Evolutionary conservation across 2,797 vertebrate species (phyloP).

Genomic region (Psittacula derbiana): DNA sequence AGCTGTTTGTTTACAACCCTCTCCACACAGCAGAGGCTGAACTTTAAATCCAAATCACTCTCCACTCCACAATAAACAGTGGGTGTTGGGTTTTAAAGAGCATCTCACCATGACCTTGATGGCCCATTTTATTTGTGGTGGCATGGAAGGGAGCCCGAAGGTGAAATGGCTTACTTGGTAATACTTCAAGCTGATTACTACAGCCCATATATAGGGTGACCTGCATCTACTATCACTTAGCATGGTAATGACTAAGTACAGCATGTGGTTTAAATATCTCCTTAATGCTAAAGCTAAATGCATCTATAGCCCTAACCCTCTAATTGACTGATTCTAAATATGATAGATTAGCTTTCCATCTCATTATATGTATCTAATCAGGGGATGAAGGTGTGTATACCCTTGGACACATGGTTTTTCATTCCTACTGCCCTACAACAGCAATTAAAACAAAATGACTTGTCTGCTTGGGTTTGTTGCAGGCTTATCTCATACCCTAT

Average conservation of each 20-base stretch:
- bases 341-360: slow-evolving; percentile 68
- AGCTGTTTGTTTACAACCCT: neutral
- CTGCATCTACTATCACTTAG: slow-evolving; percentile 60
- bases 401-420: neutral
- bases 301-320: slow-evolving; percentile 34
- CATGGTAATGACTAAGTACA: slow-evolving; percentile 49
- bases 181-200: slow-evolving; percentile 57
- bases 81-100: neutral
- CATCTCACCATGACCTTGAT: neutral
- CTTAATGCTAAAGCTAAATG: slow-evolving; percentile 40
- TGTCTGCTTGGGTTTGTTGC: neutral
- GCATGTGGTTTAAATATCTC: slow-evolving; percentile 53
- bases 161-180: slow-evolving; percentile 51
- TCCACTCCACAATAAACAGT: neutral
- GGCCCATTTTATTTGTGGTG: neutral
- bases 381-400: neutral
- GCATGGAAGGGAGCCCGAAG: slow-evolving; percentile 36
- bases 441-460: slow-evolving; percentile 3
- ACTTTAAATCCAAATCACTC: neutral
- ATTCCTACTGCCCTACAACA: neutral
- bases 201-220: slow-evolving; percentile 48
- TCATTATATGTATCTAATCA: slow-evolving; percentile 55
- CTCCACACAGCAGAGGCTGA: neutral
- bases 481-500: neutral
- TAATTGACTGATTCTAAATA: slow-evolving; percentile 66